These are phyloP conservation scores for Acrobasis suavella DNA, from an alignment of 2,888 invertebrate species.

Conservation along the genomic window DNA sequence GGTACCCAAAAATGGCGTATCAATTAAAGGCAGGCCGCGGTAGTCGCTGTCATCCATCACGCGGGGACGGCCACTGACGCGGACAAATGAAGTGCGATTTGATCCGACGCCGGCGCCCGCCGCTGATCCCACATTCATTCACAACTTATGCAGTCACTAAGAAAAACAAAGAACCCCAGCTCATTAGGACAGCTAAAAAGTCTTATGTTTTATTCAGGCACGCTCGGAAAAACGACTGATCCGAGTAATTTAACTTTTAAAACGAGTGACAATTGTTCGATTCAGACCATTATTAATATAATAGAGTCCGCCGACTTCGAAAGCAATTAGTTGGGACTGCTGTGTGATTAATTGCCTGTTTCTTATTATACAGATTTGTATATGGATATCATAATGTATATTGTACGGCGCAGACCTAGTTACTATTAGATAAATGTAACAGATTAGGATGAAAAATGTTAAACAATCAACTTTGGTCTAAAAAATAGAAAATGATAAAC, in stretches of 20 bases:
- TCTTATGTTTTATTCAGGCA: constrained; percentile 77
- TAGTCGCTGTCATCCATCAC: constrained; percentile 70
- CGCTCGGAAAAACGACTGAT: constrained; percentile 62
- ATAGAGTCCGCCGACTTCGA: constrained; percentile 47
- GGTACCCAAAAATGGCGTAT: constrained; percentile 69
- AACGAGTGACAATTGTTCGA: constrained; percentile 72
- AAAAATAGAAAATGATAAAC: too few relatives aligned
- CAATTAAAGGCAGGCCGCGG: constrained; percentile 71
- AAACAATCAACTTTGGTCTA: too few relatives aligned
- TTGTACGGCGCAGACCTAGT: not conserved
- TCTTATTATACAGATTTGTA: constrained; percentile 27
- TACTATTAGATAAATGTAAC: not conserved
- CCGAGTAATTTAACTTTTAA: constrained; percentile 76
- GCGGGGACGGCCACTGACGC: constrained; percentile 60
- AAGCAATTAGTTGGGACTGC: constrained; percentile 52
- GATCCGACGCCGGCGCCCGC: constrained; percentile 63
- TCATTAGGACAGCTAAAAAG: constrained; percentile 73
- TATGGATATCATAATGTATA: constrained; percentile 1
- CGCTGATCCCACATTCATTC: constrained; percentile 68
- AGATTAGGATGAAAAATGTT: not conserved
- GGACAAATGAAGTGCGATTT: constrained; percentile 81
- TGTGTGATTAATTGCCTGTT: constrained; percentile 45
- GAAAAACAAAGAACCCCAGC: constrained; percentile 68
- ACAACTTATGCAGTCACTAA: constrained; percentile 74
- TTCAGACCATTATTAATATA: constrained; percentile 61